A percentile compares a stretch with the other conserved stretches of the same genome.
phyloP scores from a whole-genome alignment of 2,797 vertebrate genomes.

The Leptodactylus fallax region DNA sequence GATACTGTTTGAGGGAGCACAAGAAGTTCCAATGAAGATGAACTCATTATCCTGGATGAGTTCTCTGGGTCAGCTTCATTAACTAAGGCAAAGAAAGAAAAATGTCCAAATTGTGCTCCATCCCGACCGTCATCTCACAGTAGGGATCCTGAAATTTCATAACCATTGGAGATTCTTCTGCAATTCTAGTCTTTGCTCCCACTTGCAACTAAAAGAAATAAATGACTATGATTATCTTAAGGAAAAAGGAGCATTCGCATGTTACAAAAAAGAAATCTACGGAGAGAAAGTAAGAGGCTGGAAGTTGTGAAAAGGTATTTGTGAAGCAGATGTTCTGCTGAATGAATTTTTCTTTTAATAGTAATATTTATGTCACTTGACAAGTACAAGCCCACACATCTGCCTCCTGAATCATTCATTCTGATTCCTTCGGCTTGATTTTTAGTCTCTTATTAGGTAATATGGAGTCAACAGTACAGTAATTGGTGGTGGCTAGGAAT shows the following conservation, averaged over 20 bases:
- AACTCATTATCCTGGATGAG: slow-evolving; percentile 15
- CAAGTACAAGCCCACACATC: not conserved
- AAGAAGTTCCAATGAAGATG: not conserved
- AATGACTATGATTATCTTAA: not conserved
- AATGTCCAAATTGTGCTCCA: not conserved
- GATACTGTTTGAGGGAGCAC: not conserved
- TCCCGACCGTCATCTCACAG: not conserved
- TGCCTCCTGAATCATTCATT: not conserved
- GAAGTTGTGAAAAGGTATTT: not conserved
- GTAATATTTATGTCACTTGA: not conserved
- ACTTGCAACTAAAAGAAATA: slow-evolving; percentile 14
- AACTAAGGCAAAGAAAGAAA: not conserved
- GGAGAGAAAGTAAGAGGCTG: not conserved
- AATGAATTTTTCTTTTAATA: not conserved
- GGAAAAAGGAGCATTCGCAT: not conserved
- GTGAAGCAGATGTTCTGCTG: not conserved
- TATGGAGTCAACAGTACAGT: not conserved
- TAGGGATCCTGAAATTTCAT: not conserved
- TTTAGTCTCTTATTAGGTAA: not conserved
- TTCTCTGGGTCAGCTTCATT: slow-evolving; percentile 18
- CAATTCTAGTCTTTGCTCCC: not conserved
- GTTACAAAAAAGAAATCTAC: not conserved
- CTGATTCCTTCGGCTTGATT: not conserved
- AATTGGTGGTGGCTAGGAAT: not conserved
- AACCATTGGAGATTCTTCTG: not conserved